Evolutionary conservation across 2,888 invertebrate genomes (phyloP), one percentile per base, ranked within the genome.

Genomic region (Ypsolopha scabrella): DNA sequence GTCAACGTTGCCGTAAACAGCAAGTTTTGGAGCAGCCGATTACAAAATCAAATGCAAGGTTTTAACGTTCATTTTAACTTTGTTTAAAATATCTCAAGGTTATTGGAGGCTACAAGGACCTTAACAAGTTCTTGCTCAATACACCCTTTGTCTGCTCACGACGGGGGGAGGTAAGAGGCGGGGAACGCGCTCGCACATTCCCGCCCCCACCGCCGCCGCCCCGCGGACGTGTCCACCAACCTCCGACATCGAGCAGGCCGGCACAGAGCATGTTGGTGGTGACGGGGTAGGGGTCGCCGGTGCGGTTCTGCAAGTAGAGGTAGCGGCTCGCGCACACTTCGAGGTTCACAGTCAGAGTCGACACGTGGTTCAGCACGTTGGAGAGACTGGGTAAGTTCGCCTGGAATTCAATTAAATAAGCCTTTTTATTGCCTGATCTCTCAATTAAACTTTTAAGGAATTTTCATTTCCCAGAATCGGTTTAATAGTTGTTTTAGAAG

Each of bases 261-360:
- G 86, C 79, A 58, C 86, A 87, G 46, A 86, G 58, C 86, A 86
- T 86, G 58, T 62, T 73, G 4, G 33, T 45, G 6, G 83, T 80
- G 58, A 86, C 61, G 0, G 63, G 60, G 56, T 63, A 75, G 1
- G 59, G 53, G 1, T 53, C 33, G 0, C 55, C 57, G 8, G 67
- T 65, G 6, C 60, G 37, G 0, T 9, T 4, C 47, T 62, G 58
- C 53, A 78, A 62, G 36, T n/a, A 7, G 1, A n/a, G 8, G 68
- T 80, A 80, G 7, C 70, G 66, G 7, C 24, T 13, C 1, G 7
- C 41, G 55, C 82, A 82, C 14, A 53, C 52, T 0, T 11, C 8
- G 3, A 36, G 58, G 57, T 62, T 60, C 34, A 82, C 61, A 7
- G 58, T 68, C 34, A 43, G 54, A 35, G 80, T 61, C 0, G 62